Conservation (phyloP, 2,888 invertebrate genomes). For the Mimas tiliae region DNA sequence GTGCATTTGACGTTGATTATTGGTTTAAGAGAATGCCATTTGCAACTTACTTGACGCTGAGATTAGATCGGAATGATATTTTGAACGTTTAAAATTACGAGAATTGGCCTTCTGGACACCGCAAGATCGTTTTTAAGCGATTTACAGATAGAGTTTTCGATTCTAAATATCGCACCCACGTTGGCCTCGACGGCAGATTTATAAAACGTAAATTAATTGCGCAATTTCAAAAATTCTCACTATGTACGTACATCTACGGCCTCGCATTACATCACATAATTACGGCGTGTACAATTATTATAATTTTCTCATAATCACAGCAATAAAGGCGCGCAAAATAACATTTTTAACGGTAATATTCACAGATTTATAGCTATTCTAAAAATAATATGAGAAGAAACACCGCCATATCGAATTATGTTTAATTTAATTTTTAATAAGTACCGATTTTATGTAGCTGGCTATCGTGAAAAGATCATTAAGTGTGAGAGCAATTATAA, state of each 20-base stretch:
- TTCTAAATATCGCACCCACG: conserved; percentile 75
- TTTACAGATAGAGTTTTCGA: conserved; percentile 62
- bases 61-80: too few relatives aligned
- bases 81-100: too few relatives aligned
- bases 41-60: too few relatives aligned
- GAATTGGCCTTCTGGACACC: too few relatives aligned
- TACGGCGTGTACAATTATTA: conserved; percentile 80
- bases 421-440: conserved; percentile 23
- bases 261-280: conserved; percentile 80
- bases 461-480: conserved; percentile 72
- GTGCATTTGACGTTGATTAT: too few relatives aligned
- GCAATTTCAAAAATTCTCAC: conserved; percentile 77
- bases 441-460: conserved; percentile 36
- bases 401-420: conserved; percentile 11
- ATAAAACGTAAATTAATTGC: conserved; percentile 84
- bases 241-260: conserved; percentile 62
- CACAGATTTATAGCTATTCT: conserved; percentile 68
- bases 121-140: too few relatives aligned
- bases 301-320: conserved; percentile 82
- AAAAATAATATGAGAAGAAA: conserved; percentile 5
- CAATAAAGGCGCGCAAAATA: conserved; percentile 82
- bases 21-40: too few relatives aligned
- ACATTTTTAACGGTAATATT: conserved; percentile 71
- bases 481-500: conserved; percentile 73
- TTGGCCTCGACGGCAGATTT: conserved; percentile 66